Conservation (phyloP, 2,113 vertebrate species). For the Aptenodytes patagonicus region DNA sequence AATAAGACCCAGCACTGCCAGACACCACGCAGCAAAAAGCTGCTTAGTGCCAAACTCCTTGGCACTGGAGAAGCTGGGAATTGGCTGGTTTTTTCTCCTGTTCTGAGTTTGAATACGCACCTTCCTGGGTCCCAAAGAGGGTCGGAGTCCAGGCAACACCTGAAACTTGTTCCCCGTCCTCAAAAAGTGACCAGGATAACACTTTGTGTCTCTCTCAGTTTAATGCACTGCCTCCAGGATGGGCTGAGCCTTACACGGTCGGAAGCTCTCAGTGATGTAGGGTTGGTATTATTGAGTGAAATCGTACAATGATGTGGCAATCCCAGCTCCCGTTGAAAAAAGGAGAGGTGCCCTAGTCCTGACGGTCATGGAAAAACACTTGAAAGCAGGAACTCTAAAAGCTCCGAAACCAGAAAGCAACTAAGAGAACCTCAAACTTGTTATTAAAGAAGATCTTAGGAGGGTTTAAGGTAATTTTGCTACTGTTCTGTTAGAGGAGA, state of each 20-base stretch:
- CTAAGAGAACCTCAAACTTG: background rate
- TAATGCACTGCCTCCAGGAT: background rate
- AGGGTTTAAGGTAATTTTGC: background rate
- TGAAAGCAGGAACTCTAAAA: fast-evolving
- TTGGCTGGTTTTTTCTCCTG: background rate
- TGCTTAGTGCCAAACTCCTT: conserved; percentile 35
- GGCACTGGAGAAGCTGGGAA: background rate
- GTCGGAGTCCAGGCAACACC: background rate
- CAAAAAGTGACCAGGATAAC: background rate
- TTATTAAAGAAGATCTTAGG: background rate
- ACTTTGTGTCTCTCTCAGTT: background rate
- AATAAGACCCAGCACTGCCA: conserved; percentile 34
- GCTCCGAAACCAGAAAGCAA: background rate
- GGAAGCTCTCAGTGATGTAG: background rate
- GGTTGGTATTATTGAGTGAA: background rate
- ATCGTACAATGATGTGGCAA: too few relatives aligned
- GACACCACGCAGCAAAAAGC: conserved; percentile 8
- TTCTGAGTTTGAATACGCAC: background rate
- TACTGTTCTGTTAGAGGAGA: background rate
- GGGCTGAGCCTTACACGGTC: background rate
- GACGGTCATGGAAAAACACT: background rate
- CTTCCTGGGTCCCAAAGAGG: background rate
- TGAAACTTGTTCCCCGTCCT: background rate
- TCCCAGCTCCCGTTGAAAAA: background rate
- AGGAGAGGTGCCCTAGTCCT: background rate